Percentiles rank a stretch among this genome's conserved stretches.
phyloP scores from a whole-genome alignment of 2,797 vertebrate genomes.

The Garrulus glandarius region DNA sequence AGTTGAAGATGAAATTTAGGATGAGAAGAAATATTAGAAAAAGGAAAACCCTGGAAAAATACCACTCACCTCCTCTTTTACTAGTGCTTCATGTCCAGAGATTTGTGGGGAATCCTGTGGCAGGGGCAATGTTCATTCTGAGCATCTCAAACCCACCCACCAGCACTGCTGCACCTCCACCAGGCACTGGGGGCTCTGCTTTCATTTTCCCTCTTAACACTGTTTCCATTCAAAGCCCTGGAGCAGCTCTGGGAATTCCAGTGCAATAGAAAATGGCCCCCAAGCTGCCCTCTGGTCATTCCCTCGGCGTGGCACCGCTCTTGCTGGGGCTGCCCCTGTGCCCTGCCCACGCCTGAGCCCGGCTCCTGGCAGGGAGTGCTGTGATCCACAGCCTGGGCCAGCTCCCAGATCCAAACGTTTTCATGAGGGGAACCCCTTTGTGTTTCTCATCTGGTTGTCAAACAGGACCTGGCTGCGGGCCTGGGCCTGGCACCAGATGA shows the following conservation, averaged over 20 bases:
- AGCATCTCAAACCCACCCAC: not conserved
- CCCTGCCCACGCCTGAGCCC: not conserved
- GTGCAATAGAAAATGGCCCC: not conserved
- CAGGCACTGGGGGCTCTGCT: not conserved
- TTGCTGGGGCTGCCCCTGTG: not conserved
- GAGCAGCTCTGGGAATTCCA: not conserved
- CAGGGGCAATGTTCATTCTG: not conserved
- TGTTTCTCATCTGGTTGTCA: conserved; percentile 73
- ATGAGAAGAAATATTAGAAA: not conserved
- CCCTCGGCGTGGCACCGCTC: not conserved
- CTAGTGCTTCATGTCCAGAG: not conserved
- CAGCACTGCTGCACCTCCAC: not conserved
- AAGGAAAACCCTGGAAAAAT: not conserved
- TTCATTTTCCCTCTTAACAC: not conserved
- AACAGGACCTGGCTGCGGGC: conserved; percentile 38
- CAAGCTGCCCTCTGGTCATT: not conserved
- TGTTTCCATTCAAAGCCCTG: not conserved
- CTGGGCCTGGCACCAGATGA: conserved; percentile 63
- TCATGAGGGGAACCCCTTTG: conserved; percentile 52
- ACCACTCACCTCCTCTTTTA: not conserved
- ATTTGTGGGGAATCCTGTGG: not conserved
- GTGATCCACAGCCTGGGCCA: conserved; percentile 19
- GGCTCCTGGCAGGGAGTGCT: not conserved
- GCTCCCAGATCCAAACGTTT: conserved; percentile 27
- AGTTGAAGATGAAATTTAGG: not conserved